Evolutionary conservation across 2,113 vertebrate genomes (phyloP).

Genomic region (Carettochelys insculpta): DNA sequence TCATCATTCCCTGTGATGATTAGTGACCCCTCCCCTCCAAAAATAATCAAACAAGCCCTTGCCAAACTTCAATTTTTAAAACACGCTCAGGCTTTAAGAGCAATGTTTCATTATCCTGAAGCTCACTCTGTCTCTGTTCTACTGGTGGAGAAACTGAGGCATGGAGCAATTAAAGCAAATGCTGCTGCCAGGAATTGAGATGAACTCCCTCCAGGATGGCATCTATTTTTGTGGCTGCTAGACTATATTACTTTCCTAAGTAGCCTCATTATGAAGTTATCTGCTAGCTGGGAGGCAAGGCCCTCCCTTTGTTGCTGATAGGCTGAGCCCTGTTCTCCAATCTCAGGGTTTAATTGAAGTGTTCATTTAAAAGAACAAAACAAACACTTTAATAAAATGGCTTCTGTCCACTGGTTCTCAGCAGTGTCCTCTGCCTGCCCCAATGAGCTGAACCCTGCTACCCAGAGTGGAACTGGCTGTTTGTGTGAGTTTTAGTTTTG

Average conservation of each 20-base stretch:
- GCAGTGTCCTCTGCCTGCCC: neutral
- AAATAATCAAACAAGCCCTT: neutral
- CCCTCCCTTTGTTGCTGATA: neutral
- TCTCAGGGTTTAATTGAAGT: neutral
- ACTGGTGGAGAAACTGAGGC: conserved; percentile 2
- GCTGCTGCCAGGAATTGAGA: rapidly evolving
- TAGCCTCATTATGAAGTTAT: neutral
- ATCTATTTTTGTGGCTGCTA: neutral
- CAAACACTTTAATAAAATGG: neutral
- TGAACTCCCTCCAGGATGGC: neutral
- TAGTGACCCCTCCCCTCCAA: neutral
- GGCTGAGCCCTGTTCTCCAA: neutral
- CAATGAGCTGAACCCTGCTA: neutral
- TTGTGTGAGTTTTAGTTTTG: neutral
- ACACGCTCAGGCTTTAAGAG: neutral
- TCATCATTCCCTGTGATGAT: neutral
- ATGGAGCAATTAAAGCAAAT: neutral
- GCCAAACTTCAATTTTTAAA: neutral
- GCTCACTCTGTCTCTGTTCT: neutral
- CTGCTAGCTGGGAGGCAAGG: neutral
- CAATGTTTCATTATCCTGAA: rapidly evolving
- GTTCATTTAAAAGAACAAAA: neutral
- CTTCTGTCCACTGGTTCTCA: neutral
- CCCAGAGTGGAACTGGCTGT: neutral
- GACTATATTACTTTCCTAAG: neutral